Base-by-base conservation (phyloP, 2,888 invertebrate genomes). In the Lasioglossum lativentre region DNA sequence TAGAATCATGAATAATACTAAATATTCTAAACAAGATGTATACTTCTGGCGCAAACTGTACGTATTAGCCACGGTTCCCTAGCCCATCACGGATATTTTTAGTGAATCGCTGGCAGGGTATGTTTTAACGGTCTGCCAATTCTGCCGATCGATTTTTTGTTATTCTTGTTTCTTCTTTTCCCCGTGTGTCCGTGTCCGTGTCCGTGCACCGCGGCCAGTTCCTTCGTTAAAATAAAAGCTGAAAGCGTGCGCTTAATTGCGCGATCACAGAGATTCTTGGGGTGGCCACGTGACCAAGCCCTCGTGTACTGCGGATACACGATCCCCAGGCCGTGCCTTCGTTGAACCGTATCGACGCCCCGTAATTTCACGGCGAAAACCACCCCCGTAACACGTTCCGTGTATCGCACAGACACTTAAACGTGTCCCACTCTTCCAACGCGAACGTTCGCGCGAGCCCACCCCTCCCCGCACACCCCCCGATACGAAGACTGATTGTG, bases 281-380 rank as follows among this genome's bases (percentile, higher is more conserved):
- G 45, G 27, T 6, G 77, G 73, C 72, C 90, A 89, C 90, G 90
- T 89, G 88, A 85, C 83, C 72, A n/a, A 73, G 63, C 27, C 88
- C 88, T 89, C 85, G 88, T 89, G 90, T 27, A 68, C 72, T 59
- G 70, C 77, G 23, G 68, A 66, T 34, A 66, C 66, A 66, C 34
- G 66, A 66, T 66, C 66, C 66, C 56, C 74, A 45, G 74, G 68
- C 30, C 63, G 63, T 68, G 40, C 56, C 56, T 56, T 40, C 75
- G 40, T n/a, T 68, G 68, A 70, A 70, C 68, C 68, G 68, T 70
- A 70, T 70, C 68, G 68, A 70, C 68, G 40, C 40, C 77, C 38
- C 63, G 72, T 72, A 79, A 79, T 72, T 79, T 73, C 63, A 63
- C 73, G 81, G 70, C 76, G 59, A 63, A 52, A 27, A 59, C 63